Evolutionary conservation across 2,113 vertebrate genomes (phyloP), one percentile per base, ranked within the genome.

Genomic region (Myotis davidii): DNA sequence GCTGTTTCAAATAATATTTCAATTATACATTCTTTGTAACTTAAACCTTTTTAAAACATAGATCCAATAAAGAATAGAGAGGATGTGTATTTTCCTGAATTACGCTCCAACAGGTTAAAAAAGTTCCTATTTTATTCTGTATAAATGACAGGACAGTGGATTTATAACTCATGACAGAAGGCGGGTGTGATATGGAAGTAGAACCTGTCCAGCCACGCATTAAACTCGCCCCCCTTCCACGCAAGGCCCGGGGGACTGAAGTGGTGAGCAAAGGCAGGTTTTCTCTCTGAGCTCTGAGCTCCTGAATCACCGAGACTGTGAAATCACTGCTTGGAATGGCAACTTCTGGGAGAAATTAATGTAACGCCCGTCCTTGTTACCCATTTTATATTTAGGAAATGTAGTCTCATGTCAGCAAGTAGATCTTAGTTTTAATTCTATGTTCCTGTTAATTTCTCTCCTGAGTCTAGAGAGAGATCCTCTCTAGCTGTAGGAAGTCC

Each of bases 311-410:
- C 37, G 32, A 32, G 16, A 72, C 23, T 23, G 10, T 29, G 65
- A 83, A 61, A 29, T 37, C 21, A 42, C n/a, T 48, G 23, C 12
- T 23, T 56, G 29, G 25, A 74, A 50, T 11, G 82, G 17, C 34
- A 79, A 8, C 74, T 56, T 52, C 21, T 17, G 34, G 72, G 3
- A 9, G 1, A 83, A 54, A 42, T 25, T 8, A 18, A 73, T 4
- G 1, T 6, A 84, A 70, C 12, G 0, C 0, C 14, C 13, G 9
- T 59, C 54, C 10, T 73, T 25, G n/a, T n/a, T 48, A 17, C 0
- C 5, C 5, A n/a, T 21, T 93, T 67, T 17, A 13, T 78, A 48
- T 23, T 83, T 83, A 73, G 48, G 9, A 34, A 77, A 32, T 32
- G 6, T 25, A 16, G 17, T 64, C 52, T 90, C 2, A 9, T 52